Percentiles rank a stretch among this genome's conserved stretches.
Evolutionary conservation across 2,797 vertebrate species (phyloP).

Genomic region (Sebastes hubbsi): DNA sequence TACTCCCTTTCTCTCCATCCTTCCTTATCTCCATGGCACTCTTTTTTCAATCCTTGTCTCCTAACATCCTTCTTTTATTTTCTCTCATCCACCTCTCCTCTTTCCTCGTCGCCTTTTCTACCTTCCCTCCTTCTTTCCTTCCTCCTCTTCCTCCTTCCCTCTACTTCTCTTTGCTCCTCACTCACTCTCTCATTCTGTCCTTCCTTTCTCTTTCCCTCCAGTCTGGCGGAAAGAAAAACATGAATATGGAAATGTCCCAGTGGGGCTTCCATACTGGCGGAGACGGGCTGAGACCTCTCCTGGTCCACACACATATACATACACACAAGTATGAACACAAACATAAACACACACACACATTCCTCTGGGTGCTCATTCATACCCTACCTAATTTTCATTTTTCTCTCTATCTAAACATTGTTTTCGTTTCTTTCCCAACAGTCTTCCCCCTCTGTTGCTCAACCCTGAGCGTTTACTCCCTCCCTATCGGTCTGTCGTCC

Average conservation of each 20-base stretch:
- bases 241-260: constrained; percentile 31
- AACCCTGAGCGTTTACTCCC: not conserved
- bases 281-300: constrained; percentile 10
- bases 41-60: not conserved
- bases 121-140: not conserved
- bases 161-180: not conserved
- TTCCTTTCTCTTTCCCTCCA: not conserved
- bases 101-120: not conserved
- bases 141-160: not conserved
- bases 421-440: constrained; percentile 3
- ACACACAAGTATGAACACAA: not conserved
- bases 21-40: not conserved
- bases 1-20: not conserved
- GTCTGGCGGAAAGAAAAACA: not conserved
- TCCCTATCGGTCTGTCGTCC: not conserved
- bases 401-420: constrained; percentile 13
- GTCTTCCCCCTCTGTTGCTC: constrained; percentile 26
- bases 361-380: not conserved
- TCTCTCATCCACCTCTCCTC: not conserved
- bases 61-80: accelerated
- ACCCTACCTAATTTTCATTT: constrained; percentile 10
- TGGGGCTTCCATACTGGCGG: constrained; percentile 3
- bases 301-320: not conserved
- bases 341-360: not conserved
- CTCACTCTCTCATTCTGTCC: not conserved